Percentiles rank a stretch among this genome's conserved stretches.
Evolutionary conservation across 2,113 vertebrate species (phyloP).

Genomic region (Oreochromis tanganicae): DNA sequence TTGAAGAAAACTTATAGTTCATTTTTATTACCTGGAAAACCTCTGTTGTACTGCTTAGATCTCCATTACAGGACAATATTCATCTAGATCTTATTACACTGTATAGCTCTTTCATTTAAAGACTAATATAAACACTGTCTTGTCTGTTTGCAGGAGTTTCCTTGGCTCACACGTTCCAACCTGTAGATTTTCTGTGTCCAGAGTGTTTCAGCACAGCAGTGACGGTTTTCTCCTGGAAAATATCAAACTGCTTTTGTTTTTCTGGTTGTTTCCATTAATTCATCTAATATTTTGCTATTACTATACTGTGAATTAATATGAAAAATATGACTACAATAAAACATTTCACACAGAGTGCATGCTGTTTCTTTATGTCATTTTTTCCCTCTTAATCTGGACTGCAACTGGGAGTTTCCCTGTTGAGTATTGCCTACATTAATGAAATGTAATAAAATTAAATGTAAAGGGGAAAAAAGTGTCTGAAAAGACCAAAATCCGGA

Average conservation of each 20-base stretch:
- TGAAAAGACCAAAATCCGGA: not conserved
- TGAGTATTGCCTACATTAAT: not conserved
- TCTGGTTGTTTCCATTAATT: slow-evolving; percentile 53
- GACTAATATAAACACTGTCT: not conserved
- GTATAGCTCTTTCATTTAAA: not conserved
- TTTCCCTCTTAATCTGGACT: not conserved
- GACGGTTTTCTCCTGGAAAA: not conserved
- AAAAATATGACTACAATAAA: not conserved
- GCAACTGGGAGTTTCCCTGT: not conserved
- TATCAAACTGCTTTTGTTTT: not conserved
- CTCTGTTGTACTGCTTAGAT: not conserved
- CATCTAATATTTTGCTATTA: not conserved
- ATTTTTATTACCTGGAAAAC: not conserved
- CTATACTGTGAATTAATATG: not conserved
- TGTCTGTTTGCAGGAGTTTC: slow-evolving; percentile 84
- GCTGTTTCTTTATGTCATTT: not conserved
- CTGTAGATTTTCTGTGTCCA: slow-evolving; percentile 63
- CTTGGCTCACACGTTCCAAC: slow-evolving; percentile 91
- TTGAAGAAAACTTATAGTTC: not conserved
- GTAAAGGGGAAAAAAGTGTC: not conserved
- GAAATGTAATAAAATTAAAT: not conserved
- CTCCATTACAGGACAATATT: not conserved
- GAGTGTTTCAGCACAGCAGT: not conserved
- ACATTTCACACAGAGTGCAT: not conserved
- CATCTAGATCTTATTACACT: not conserved